A percentile compares a stretch with the other conserved stretches of the same genome.
Evolutionary conservation across 2,113 vertebrate genomes (phyloP).

Genomic region (Anarrhichthys ocellatus): DNA sequence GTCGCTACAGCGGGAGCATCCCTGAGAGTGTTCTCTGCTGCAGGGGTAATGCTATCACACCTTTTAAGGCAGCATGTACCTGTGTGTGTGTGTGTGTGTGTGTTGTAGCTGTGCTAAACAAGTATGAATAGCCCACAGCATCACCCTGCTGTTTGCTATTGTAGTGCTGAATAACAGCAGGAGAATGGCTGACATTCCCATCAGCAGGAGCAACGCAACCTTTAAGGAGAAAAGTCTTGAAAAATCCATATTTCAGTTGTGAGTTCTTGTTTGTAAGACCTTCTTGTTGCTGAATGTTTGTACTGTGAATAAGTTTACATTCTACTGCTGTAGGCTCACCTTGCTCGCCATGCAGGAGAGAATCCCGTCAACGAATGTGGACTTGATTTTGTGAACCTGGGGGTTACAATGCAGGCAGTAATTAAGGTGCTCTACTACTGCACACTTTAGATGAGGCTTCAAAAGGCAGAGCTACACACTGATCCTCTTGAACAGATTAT

Average conservation of each 20-base stretch:
- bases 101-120: neutral
- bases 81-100: neutral
- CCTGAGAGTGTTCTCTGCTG: constrained; percentile 7
- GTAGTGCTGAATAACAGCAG: neutral
- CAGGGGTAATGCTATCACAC: neutral
- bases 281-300: neutral
- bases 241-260: neutral
- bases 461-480: neutral
- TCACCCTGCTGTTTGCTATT: neutral
- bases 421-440: neutral
- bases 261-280: neutral
- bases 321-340: constrained; percentile 74
- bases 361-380: constrained; percentile 91
- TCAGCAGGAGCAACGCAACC: neutral
- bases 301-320: neutral
- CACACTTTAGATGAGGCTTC: neutral
- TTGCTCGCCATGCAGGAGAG: constrained; percentile 84
- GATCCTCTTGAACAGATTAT: neutral
- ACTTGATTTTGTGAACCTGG: constrained; percentile 94
- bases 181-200: constrained; percentile 13
- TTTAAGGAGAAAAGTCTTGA: neutral
- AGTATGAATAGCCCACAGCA: neutral
- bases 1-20: neutral
- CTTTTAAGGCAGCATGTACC: neutral
- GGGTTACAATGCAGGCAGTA: constrained; percentile 11